Evolutionary conservation across 2,888 invertebrate species (phyloP).

Genomic region (Oscheius sp.): DNA sequence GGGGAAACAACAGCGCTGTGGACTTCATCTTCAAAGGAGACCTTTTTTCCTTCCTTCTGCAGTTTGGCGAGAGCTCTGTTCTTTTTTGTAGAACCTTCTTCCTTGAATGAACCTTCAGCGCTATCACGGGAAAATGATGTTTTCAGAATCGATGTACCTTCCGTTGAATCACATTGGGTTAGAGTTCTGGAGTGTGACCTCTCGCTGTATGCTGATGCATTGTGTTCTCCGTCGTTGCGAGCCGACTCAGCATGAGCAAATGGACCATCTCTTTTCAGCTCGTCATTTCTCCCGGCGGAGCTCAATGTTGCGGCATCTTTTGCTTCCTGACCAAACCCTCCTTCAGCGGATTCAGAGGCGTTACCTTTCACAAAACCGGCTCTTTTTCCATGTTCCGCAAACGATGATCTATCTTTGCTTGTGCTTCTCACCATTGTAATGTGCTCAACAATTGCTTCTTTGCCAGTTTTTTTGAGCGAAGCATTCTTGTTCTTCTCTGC

Average conservation of each 20-base stretch:
- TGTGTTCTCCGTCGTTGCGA: not conserved
- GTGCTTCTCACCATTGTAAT: not conserved
- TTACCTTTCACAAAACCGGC: not conserved
- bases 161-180: not conserved
- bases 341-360: slow-evolving; percentile 32
- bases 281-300: slow-evolving; percentile 39
- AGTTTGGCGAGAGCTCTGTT: slow-evolving; percentile 11
- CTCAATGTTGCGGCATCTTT: slow-evolving; percentile 38
- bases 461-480: not conserved
- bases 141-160: slow-evolving; percentile 1
- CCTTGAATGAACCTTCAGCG: slow-evolving; percentile 2
- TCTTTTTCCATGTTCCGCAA: not conserved
- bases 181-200: not conserved
- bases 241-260: not conserved
- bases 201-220: slow-evolving; percentile 9
- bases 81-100: not conserved
- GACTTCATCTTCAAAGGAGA: slow-evolving; percentile 29
- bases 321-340: slow-evolving; percentile 37
- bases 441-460: not conserved
- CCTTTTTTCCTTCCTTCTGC: slow-evolving; percentile 7
- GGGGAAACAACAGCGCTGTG: slow-evolving; percentile 3
- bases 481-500: slow-evolving; percentile 25
- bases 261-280: slow-evolving; percentile 22
- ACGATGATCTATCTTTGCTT: not conserved
- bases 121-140: not conserved